Base-by-base conservation (phyloP, 2,797 vertebrate genomes). In the Cryptoprocta ferox region DNA sequence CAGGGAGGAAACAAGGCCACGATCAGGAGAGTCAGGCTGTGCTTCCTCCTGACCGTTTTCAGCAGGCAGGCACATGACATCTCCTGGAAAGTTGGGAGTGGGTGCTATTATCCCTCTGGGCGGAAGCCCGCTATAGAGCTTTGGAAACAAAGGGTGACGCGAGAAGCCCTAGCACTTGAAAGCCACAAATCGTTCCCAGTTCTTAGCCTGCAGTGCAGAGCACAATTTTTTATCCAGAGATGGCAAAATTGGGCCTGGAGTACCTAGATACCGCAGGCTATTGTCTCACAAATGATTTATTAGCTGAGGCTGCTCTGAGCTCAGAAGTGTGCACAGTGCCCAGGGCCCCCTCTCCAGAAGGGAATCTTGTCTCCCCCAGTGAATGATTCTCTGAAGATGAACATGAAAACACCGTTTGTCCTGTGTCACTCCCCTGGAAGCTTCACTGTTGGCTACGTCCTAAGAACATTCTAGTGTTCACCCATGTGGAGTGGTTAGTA, bases 251-350 rank as follows among this genome's bases (percentile, higher is more conserved):
- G 63, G 68, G 42, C 89, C 89, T 90, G 89, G 50, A 98, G 90
- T 94, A 96, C 78, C 71, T 3, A 0, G n/a, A 83, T 26, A 56
- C 5, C 0, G 0, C 65, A 0, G 96, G 91, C 90, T 95, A 30
- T 88, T 11, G 63, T 50, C 93, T 68, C 45, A 37, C 88, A 56
- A 56, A 32, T 92, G 97, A 97, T 61, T 96, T 97, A 97, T 98
- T 96, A 97, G 53, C 79, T 24, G 37, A 85, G 59, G 71, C 68
- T 95, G 21, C 90, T 94, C 42, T 70, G 87, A 85, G 76, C 83
- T 95, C 48, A 76, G 86, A 95, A 78, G 79, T 96, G 79, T 97
- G 80, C 76, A 53, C 21, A 45, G 48, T 59, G 93, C 61, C 84
- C 80, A 73, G 42, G 50, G 91, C 66, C 28, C n/a, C 80, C 12